Conservation (phyloP, 2,888 invertebrate genomes). For the Mermis nigrescens region DNA sequence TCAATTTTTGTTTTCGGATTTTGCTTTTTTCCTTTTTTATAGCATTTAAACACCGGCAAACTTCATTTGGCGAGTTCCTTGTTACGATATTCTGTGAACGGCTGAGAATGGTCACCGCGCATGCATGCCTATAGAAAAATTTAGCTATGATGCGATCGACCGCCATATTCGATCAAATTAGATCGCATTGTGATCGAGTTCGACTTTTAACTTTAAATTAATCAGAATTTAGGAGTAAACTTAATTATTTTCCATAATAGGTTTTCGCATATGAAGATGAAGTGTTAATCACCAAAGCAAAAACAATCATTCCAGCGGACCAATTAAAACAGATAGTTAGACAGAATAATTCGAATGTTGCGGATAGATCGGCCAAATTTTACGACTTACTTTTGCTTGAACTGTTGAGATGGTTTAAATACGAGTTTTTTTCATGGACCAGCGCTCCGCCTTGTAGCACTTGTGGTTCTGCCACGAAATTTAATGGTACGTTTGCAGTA, state of each 20-base stretch:
- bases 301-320: constrained; percentile 4
- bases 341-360: not conserved
- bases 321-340: not conserved
- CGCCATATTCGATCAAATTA: too few species aligned
- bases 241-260: not conserved
- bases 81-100: too few species aligned
- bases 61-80: too few species aligned
- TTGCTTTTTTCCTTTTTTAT: too few species aligned
- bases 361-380: not conserved
- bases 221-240: too few species aligned
- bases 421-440: constrained; percentile 76
- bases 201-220: too few species aligned
- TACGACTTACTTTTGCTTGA: constrained; percentile 46
- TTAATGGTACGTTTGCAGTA: constrained; percentile 17
- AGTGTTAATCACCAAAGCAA: not conserved
- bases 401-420: constrained; percentile 73
- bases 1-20: too few species aligned
- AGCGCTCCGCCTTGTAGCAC: constrained; percentile 48
- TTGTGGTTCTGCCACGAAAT: constrained; percentile 45
- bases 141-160: too few species aligned
- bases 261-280: not conserved
- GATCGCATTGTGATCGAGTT: too few species aligned
- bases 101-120: too few species aligned
- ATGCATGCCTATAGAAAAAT: too few species aligned
- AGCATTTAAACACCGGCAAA: too few species aligned